phyloP scores from a whole-genome alignment of 2,888 invertebrate genomes.

The Pyrocoelia pectoralis region DNA sequence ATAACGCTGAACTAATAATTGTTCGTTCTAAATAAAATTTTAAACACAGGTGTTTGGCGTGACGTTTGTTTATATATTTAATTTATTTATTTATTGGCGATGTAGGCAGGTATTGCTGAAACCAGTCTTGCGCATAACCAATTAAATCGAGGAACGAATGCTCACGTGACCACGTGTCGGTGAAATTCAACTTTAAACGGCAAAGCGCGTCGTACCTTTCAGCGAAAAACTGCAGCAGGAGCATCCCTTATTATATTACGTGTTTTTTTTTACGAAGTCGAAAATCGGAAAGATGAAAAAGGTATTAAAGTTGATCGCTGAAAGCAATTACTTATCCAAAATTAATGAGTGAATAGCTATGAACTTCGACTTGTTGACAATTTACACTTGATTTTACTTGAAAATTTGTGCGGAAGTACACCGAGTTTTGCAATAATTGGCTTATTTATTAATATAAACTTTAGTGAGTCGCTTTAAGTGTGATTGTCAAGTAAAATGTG shows the following conservation, averaged over 20 bases:
- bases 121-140: neutral
- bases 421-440: too few species aligned
- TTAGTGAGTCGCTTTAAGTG: neutral
- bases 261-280: neutral
- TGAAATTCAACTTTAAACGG: neutral
- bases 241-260: neutral
- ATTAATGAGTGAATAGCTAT: too few species aligned
- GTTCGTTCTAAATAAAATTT: neutral
- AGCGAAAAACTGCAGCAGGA: neutral
- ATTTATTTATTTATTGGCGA: neutral
- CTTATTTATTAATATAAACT: too few species aligned
- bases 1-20: neutral
- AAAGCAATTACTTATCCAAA: too few species aligned
- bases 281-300: too few species aligned
- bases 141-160: neutral
- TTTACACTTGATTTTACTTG: too few species aligned
- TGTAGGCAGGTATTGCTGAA: neutral
- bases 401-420: too few species aligned
- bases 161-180: neutral
- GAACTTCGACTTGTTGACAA: too few species aligned
- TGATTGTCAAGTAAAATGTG: neutral
- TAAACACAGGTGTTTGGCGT: neutral
- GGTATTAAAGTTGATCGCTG: too few species aligned
- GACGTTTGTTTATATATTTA: conserved; percentile 1
- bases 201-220: neutral